Evolutionary conservation across 2,797 vertebrate genomes (phyloP).

Genomic region (Acropternis orthonyx): DNA sequence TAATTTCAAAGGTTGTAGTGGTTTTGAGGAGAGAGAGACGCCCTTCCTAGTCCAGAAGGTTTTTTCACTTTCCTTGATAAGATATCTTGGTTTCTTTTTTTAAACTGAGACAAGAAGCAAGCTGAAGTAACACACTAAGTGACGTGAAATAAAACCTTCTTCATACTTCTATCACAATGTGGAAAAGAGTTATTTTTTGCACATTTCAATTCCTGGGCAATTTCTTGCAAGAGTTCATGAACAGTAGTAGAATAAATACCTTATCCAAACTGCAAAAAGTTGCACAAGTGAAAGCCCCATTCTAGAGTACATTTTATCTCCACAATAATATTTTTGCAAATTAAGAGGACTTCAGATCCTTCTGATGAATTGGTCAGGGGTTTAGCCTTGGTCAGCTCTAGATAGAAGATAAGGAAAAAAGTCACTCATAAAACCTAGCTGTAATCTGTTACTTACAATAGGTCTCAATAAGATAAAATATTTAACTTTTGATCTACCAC

Average conservation of each 20-base stretch:
- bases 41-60: too few relatives aligned
- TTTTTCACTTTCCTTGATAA: too few relatives aligned
- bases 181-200: background rate
- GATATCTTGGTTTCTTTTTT: too few relatives aligned
- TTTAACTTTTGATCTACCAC: background rate
- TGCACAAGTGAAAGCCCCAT: background rate
- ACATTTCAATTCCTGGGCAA: background rate
- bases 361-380: background rate
- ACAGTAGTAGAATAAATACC: background rate
- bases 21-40: too few relatives aligned
- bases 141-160: background rate
- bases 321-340: background rate
- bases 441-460: background rate
- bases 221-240: background rate
- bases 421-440: background rate
- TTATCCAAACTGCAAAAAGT: background rate
- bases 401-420: background rate
- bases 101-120: background rate
- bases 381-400: background rate
- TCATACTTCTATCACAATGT: background rate
- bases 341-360: background rate
- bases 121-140: background rate
- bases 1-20: too few relatives aligned
- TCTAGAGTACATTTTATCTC: background rate
- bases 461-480: background rate